Evolutionary conservation across 2,888 invertebrate genomes (phyloP).

Genomic region (Heliconius hortense): DNA sequence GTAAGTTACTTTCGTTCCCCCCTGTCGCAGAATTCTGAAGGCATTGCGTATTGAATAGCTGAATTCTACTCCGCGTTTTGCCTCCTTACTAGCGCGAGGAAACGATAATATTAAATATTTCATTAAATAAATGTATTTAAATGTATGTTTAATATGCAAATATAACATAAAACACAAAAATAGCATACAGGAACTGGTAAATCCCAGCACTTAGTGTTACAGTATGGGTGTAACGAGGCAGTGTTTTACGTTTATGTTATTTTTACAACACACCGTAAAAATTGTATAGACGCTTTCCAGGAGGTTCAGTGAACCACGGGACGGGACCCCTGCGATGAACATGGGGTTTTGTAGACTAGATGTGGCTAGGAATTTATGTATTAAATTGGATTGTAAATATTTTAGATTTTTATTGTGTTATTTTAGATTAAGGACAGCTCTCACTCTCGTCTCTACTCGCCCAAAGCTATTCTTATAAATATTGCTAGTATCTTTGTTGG

Average conservation of each 20-base stretch:
- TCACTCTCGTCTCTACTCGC: no score
- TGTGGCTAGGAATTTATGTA: not conserved
- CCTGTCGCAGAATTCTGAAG: no score
- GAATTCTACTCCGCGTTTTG: no score
- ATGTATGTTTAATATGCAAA: not conserved
- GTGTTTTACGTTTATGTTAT: conserved; percentile 50
- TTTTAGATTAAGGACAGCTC: no score
- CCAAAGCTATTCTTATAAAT: no score
- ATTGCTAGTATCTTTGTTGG: no score
- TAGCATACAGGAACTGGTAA: conserved; percentile 40
- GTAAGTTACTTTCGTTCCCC: no score
- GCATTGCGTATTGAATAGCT: no score
- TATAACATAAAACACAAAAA: conserved; percentile 23
- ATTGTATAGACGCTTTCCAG: conserved; percentile 46
- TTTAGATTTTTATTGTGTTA: no score
- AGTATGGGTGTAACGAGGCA: conserved; percentile 45
- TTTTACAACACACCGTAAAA: conserved; percentile 55
- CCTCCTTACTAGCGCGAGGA: no score
- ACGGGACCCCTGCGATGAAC: conserved; percentile 27
- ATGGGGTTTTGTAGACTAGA: not conserved
- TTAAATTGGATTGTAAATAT: not conserved
- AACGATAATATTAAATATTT: no score
- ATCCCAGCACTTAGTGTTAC: conserved; percentile 29
- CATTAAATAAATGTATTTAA: no score
- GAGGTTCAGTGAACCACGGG: conserved; percentile 46